Conservation (phyloP, 1,140 invertebrate species). For the Eubasilissa regina region DNA sequence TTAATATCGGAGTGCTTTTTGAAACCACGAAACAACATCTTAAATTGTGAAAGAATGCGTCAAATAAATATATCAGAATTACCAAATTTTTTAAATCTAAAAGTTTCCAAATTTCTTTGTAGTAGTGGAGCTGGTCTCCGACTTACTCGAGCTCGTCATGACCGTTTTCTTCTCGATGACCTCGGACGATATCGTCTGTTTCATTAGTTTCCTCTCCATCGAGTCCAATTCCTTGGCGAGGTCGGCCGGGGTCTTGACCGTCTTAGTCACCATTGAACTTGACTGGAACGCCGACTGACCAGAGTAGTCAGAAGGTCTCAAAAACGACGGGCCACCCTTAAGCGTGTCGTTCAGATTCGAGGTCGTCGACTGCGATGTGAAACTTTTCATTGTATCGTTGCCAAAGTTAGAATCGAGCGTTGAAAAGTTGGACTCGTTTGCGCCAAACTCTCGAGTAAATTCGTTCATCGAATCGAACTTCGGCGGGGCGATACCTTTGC, state of each 20-base stretch:
- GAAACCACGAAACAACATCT: no score
- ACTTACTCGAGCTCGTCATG: slow-evolving; percentile 71
- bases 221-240: slow-evolving; percentile 68
- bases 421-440: slow-evolving; percentile 65
- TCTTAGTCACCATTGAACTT: slow-evolving; percentile 63
- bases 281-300: slow-evolving; percentile 64
- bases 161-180: slow-evolving; percentile 70
- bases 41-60: no score
- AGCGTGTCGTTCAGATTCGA: slow-evolving; percentile 16
- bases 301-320: slow-evolving; percentile 70
- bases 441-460: slow-evolving; percentile 67
- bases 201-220: slow-evolving; percentile 69
- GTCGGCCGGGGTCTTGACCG: slow-evolving; percentile 64
- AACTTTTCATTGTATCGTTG: slow-evolving; percentile 68
- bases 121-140: slow-evolving; percentile 69
- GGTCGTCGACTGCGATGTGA: slow-evolving; percentile 33
- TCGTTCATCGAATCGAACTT: slow-evolving; percentile 70
- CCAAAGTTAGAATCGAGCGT: slow-evolving; percentile 69
- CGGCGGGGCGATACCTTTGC: slow-evolving; percentile 51
- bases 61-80: slow-evolving; percentile 1
- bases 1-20: no score
- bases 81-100: slow-evolving; percentile 60
- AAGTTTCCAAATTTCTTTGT: slow-evolving; percentile 73
- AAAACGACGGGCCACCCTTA: slow-evolving; percentile 62
- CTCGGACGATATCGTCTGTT: slow-evolving; percentile 70